Evolutionary conservation across 2,888 invertebrate species (phyloP).

Genomic region (Cerceris rybyensis): DNA sequence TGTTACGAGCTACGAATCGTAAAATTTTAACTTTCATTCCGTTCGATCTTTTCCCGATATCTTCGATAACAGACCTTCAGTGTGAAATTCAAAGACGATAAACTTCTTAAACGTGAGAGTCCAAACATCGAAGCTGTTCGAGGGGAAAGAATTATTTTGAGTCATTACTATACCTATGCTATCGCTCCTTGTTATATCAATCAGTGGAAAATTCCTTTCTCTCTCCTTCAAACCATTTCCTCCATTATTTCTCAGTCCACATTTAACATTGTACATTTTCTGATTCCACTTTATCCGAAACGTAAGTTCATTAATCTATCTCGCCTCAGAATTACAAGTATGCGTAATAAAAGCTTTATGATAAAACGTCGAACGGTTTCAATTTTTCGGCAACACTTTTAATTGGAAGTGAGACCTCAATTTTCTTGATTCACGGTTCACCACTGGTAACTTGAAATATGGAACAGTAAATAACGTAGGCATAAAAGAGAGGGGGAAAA

Average conservation of each 20-base stretch:
- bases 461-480: no score
- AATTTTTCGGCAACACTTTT: not conserved
- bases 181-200: no score
- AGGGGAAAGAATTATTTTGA: constrained; percentile 30
- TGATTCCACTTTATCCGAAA: not conserved
- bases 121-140: constrained; percentile 12
- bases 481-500: no score
- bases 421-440: not conserved
- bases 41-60: constrained; percentile 26
- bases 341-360: constrained; percentile 19
- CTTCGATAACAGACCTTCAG: constrained; percentile 34
- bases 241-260: not conserved
- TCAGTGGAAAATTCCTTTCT: not conserved
- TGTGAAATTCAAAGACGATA: constrained; percentile 16
- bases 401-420: not conserved
- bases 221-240: not conserved
- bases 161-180: not conserved
- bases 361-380: not conserved
- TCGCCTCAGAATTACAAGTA: not conserved
- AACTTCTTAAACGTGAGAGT: not conserved
- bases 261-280: not conserved
- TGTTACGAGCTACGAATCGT: constrained; percentile 33
- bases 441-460: not conserved
- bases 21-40: constrained; percentile 44
- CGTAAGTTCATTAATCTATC: not conserved